Evolutionary conservation across 2,888 invertebrate genomes (phyloP).

Genomic region (Leptothorax acervorum): DNA sequence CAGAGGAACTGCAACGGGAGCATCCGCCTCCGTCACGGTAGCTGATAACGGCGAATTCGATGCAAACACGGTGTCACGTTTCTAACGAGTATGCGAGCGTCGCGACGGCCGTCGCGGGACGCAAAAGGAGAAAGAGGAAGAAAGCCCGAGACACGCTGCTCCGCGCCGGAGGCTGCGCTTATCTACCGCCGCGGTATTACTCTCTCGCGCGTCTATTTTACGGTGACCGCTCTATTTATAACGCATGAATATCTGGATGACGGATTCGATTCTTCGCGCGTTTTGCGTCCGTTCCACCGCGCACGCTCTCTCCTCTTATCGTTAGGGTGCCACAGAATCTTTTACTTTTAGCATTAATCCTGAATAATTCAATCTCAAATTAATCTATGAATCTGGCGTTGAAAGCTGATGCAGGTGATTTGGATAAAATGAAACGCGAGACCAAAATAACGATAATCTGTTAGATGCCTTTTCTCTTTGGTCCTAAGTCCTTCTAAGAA

Average conservation of each 20-base stretch:
- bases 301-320: not conserved
- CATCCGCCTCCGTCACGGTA: conserved; percentile 22
- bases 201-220: conserved; percentile 81
- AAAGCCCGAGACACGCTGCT: conserved; percentile 32
- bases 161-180: conserved; percentile 60
- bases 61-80: conserved; percentile 48
- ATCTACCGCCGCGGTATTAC: conserved; percentile 77
- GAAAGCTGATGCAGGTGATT: not conserved
- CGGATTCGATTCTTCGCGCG: conserved; percentile 73
- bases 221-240: conserved; percentile 83
- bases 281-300: conserved; percentile 53
- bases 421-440: not conserved
- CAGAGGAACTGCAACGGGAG: not conserved
- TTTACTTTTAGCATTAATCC: not conserved
- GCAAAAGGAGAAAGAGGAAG: conserved; percentile 56
- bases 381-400: not conserved
- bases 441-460: not conserved
- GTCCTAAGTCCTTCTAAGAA: not conserved
- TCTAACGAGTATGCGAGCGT: conserved; percentile 42
- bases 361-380: not conserved
- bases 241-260: conserved; percentile 77
- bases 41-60: conserved; percentile 47
- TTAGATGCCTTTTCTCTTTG: not conserved
- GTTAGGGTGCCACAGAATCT: not conserved
- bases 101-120: not conserved